A percentile compares a stretch with the other conserved stretches of the same genome.
These are phyloP conservation scores for Drosophila sp. DNA, from an alignment of 1,140 invertebrate species.

Conservation along the genomic window DNA sequence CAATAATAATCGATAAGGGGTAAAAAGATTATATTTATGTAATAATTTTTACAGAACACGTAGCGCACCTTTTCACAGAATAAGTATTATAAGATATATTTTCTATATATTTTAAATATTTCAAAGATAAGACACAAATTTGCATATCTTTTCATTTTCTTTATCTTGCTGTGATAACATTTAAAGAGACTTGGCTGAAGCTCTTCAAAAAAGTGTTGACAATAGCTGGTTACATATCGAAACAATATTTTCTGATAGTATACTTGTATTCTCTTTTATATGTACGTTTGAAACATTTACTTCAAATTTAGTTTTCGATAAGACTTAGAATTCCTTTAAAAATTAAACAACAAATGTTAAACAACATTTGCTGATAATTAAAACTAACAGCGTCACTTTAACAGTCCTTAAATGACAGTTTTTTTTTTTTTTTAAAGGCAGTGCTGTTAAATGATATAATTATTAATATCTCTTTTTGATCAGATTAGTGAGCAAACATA, in stretches of 20 bases:
- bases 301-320: too few species aligned
- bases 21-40: too few species aligned
- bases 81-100: too few species aligned
- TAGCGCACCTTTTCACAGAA: too few species aligned
- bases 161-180: constrained; percentile 1
- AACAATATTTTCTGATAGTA: neutral
- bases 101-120: neutral
- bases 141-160: neutral
- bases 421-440: too few species aligned
- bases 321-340: too few species aligned
- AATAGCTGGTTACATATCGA: neutral
- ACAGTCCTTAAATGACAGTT: too few species aligned
- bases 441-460: neutral
- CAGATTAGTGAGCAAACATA: neutral
- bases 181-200: neutral
- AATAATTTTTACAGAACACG: too few species aligned
- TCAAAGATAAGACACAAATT: constrained; percentile 9
- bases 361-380: too few species aligned
- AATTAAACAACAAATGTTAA: neutral
- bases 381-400: too few species aligned
- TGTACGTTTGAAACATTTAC: too few species aligned
- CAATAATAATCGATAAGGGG: too few species aligned
- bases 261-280: neutral
- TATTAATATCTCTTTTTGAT: neutral
- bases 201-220: neutral